phyloP scores from a whole-genome alignment of 2,888 invertebrate species.

The Lepidochrysops patricia region DNA sequence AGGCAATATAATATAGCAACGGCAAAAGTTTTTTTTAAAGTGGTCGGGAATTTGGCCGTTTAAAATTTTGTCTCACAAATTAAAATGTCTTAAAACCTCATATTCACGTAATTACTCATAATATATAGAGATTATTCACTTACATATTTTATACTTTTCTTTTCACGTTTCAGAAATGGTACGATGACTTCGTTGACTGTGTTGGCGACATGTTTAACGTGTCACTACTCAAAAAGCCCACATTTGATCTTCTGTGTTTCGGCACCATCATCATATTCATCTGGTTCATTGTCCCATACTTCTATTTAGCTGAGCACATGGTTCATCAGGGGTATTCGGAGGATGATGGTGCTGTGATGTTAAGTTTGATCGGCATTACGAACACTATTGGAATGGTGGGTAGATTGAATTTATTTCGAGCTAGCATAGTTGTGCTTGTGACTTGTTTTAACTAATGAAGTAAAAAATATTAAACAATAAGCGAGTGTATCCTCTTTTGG shows the following conservation, averaged over 20 bases:
- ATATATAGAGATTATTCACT: too few relatives aligned
- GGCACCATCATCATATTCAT: constrained; percentile 92
- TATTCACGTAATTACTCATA: too few relatives aligned
- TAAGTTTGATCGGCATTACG: constrained; percentile 90
- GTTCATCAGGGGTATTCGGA: constrained; percentile 79
- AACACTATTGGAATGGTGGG: constrained; percentile 93
- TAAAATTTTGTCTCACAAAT: too few relatives aligned
- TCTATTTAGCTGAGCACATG: constrained; percentile 92
- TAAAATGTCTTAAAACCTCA: too few relatives aligned
- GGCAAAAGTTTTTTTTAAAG: too few relatives aligned
- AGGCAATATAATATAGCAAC: too few relatives aligned
- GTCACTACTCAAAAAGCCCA: constrained; percentile 82
- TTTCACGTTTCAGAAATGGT: constrained; percentile 51
- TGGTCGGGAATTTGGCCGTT: too few relatives aligned
- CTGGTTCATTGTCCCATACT: constrained; percentile 96
- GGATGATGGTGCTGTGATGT: constrained; percentile 83
- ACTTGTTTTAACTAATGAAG: too few relatives aligned
- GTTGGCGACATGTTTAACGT: constrained; percentile 79
- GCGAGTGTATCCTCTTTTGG: too few relatives aligned
- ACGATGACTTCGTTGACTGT: constrained; percentile 51
- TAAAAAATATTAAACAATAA: too few relatives aligned
- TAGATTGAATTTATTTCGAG: constrained; percentile 5
- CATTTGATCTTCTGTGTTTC: constrained; percentile 86
- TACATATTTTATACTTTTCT: not conserved
- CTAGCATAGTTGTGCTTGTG: too few relatives aligned